These are phyloP conservation scores for Aelia acuminata DNA, from an alignment of 2,888 invertebrate species.

Conservation along the genomic window DNA sequence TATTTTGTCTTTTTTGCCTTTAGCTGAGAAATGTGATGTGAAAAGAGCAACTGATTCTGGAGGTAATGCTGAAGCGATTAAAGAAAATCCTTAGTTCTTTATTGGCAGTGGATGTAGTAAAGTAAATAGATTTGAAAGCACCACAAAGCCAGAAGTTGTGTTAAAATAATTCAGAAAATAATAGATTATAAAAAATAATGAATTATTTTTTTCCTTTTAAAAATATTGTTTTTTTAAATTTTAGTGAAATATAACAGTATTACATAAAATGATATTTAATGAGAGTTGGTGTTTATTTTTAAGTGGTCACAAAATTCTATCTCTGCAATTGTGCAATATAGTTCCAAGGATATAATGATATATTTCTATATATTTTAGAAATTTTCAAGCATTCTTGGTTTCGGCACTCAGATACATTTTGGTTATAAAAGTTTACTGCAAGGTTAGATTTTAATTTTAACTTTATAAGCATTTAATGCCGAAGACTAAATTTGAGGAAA, in stretches of 20 bases:
- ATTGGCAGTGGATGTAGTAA: not conserved
- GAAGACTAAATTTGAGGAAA: too few relatives aligned
- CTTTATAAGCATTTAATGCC: too few relatives aligned
- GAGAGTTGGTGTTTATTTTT: not conserved
- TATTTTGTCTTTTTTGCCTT: not conserved
- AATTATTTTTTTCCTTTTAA: not conserved
- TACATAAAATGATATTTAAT: not conserved
- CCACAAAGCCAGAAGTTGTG: not conserved
- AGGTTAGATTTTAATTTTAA: not conserved
- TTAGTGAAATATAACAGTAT: not conserved
- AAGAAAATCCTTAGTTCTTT: constrained; percentile 4
- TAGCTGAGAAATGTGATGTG: not conserved
- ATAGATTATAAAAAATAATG: not conserved
- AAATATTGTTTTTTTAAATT: not conserved
- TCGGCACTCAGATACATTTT: too few relatives aligned
- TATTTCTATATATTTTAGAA: not conserved
- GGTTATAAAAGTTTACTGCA: not conserved
- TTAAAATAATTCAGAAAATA: not conserved
- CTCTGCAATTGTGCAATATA: too few relatives aligned
- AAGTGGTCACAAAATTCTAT: too few relatives aligned
- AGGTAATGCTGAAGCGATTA: not conserved
- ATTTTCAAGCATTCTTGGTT: not conserved
- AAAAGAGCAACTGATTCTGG: not conserved
- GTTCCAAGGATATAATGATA: too few relatives aligned
- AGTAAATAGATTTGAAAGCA: not conserved